Conservation (phyloP, 37 sponge, comb jelly and placozoan genomes). For the Aphrocallistes beatrix region DNA sequence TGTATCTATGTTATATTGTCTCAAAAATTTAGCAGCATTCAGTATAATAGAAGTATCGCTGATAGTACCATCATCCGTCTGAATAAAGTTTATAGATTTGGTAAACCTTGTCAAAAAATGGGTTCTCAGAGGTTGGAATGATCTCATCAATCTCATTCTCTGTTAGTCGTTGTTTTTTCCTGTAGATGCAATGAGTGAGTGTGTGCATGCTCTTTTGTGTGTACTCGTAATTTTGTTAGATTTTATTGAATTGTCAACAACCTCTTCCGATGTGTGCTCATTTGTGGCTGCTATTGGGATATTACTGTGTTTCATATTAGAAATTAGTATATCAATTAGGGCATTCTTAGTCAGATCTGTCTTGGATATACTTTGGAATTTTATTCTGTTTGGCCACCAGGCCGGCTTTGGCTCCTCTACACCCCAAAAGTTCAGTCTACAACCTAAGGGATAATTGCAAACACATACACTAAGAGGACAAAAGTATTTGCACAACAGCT, state of each 20-base stretch:
- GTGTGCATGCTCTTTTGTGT: neutral
- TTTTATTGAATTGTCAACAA: neutral
- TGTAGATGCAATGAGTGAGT: neutral
- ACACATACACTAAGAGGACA: no score
- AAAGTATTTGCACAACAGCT: no score
- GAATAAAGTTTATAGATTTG: neutral
- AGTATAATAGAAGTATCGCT: neutral
- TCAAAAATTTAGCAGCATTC: neutral
- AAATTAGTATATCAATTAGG: neutral
- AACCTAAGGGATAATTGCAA: no score
- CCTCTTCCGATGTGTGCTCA: neutral
- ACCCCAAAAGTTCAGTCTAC: no score
- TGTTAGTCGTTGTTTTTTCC: neutral
- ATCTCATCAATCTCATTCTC: neutral
- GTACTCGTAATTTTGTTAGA: neutral
- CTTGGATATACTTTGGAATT: neutral
- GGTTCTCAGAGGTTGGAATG: neutral
- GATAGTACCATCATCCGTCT: neutral
- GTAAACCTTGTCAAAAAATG: neutral
- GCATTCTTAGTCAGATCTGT: neutral
- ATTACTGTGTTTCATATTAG: neutral
- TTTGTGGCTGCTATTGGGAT: neutral
- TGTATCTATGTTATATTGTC: neutral
- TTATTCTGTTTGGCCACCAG: neutral
- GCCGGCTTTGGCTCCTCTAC: no score